Evolutionary conservation across 1,140 invertebrate species (phyloP), one percentile per base, ranked within the genome.

Genomic region (Palaemon carinicauda): DNA sequence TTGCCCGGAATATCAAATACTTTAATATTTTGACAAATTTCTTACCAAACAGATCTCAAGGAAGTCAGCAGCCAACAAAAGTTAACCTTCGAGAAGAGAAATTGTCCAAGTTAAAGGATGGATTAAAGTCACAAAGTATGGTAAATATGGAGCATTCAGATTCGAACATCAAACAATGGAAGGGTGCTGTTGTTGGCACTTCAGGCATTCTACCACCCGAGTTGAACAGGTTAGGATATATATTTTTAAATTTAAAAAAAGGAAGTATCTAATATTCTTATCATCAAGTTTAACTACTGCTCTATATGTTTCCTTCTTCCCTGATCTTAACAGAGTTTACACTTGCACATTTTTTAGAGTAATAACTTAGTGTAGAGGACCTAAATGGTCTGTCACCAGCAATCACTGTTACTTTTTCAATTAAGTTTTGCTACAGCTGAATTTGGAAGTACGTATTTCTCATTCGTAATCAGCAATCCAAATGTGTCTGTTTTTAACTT

Each of bases 81-180:
- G 82, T 81, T 3, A 41, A 91, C 92, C 92, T 80, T 3, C 21
- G 77, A 19, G 27, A 86, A 21, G 84, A 86, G 65, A 80, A 90
- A 92, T 91, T 91, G 91, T 92, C 90, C 92, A 92, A 89, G 92
- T 92, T 92, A 92, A 90, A 91, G 91, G 91, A 84, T n/a, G 90
- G 90, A 15, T 73, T 91, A 24, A 89, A 88, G 51, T 88, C 89
- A 7, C 91, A 91, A 87, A 89, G 88, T 17, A 88, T 86, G 75
- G 85, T 86, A 10, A 91, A 91, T 54, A 75, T 90, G 53, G 90
- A 90, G 82, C 50, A 90, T n/a, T 89, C 90, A 71, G 87, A 81
- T 3, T 33, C 85, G 21, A 80, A 91, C 9, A 79, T 90, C 17
- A 78, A 88, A 17, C 87, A 90, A 73, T 90, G 90, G 90, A 85